A percentile compares a stretch with the other conserved stretches of the same genome.
phyloP scores from a whole-genome alignment of 1,140 invertebrate species.

The Drosophila elegans region DNA sequence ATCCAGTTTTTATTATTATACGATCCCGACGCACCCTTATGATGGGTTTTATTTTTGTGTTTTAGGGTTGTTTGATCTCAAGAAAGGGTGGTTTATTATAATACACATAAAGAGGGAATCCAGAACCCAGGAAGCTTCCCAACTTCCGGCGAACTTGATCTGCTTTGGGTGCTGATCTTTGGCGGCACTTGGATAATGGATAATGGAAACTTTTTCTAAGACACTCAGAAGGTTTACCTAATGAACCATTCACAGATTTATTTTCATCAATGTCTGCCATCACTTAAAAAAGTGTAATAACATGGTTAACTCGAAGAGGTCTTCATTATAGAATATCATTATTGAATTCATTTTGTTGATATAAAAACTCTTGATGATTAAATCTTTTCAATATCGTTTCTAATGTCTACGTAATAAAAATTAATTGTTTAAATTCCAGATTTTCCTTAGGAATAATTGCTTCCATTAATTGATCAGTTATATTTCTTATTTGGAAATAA shows the following conservation, averaged over 20 bases:
- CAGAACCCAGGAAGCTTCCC: conserved; percentile 26
- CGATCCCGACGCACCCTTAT: conserved; percentile 7
- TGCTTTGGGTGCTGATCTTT: conserved; percentile 27
- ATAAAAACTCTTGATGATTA: too few relatives aligned
- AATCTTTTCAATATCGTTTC: too few relatives aligned
- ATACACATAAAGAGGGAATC: conserved; percentile 2
- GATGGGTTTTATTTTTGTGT: not conserved
- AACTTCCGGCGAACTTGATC: conserved; percentile 39
- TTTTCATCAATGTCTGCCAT: not conserved
- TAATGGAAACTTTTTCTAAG: conserved; percentile 2
- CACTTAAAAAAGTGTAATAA: not conserved
- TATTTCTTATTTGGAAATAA: too few relatives aligned
- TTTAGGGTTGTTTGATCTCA: conserved; percentile 11
- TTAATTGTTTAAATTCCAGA: too few relatives aligned
- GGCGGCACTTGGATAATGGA: not conserved
- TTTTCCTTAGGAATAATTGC: too few relatives aligned
- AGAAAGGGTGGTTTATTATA: conserved; percentile 1
- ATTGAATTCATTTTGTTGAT: too few relatives aligned
- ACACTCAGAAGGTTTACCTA: not conserved
- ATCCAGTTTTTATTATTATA: conserved; percentile 24
- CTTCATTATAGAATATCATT: not conserved
- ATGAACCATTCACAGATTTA: not conserved
- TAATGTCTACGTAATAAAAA: too few relatives aligned
- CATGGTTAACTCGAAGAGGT: not conserved
- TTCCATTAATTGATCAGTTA: too few relatives aligned